phyloP scores from a whole-genome alignment of 1,140 invertebrate genomes.

The Penaeus vannamei region DNA sequence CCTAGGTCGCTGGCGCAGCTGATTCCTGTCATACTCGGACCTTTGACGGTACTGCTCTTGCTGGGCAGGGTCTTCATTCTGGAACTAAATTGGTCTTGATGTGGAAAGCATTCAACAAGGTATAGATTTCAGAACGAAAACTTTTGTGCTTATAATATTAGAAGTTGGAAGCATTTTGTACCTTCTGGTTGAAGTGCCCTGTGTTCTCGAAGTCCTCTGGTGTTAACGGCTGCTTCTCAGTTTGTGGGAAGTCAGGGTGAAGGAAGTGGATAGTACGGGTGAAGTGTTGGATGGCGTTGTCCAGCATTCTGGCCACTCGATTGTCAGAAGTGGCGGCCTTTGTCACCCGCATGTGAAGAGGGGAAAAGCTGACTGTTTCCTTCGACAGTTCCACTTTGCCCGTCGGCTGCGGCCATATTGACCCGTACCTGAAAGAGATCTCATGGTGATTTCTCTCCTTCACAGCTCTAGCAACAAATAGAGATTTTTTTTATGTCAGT shows the following conservation, averaged over 20 bases:
- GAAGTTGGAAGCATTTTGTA: background rate
- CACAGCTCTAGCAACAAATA: no score
- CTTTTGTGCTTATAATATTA: no score
- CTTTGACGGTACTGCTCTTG: no score
- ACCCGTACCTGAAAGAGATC: background rate
- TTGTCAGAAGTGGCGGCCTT: conserved; percentile 34
- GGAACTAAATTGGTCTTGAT: no score
- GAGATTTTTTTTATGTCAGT: no score
- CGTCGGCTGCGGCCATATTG: conserved; percentile 38
- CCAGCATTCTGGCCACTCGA: conserved; percentile 37
- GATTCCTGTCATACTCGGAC: no score
- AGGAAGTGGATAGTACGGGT: conserved; percentile 45
- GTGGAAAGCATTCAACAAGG: no score
- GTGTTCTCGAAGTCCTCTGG: background rate
- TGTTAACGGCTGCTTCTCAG: background rate
- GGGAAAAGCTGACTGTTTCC: conserved; percentile 37
- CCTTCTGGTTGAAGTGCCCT: background rate
- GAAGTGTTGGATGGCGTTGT: conserved; percentile 26
- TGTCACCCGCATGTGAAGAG: conserved; percentile 38
- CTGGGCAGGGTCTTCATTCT: no score
- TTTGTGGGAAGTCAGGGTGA: conserved; percentile 35
- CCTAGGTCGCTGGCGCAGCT: background rate
- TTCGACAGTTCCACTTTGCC: conserved; percentile 8
- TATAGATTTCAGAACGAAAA: no score
- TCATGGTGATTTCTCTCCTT: background rate